Evolutionary conservation across 1,140 invertebrate genomes (phyloP).

Genomic region (Hyposmocoma kahamanoa): DNA sequence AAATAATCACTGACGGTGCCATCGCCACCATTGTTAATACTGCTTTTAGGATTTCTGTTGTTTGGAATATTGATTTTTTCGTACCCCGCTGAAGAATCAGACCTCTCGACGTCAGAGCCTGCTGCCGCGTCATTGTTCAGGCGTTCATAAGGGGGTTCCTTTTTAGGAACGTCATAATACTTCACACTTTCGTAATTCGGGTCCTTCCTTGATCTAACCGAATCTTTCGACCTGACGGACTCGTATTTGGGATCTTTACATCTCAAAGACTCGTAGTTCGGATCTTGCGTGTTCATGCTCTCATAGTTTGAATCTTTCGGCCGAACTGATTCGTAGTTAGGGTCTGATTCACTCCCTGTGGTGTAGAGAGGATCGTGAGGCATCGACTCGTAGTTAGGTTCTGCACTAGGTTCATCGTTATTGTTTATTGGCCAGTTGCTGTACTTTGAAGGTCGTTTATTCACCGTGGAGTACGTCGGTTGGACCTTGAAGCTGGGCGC

Average conservation of each 20-base stretch:
- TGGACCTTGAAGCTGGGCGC: constrained; percentile 57
- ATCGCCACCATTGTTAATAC: constrained; percentile 56
- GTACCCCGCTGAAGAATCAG: constrained; percentile 66
- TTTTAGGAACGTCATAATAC: constrained; percentile 69
- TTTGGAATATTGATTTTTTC: constrained; percentile 64
- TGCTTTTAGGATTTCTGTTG: constrained; percentile 49
- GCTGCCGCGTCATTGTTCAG: constrained; percentile 53
- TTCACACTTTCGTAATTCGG: constrained; percentile 75
- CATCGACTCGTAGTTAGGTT: constrained; percentile 82
- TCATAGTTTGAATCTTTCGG: constrained; percentile 70
- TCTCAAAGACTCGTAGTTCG: constrained; percentile 59
- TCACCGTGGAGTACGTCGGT: constrained; percentile 73
- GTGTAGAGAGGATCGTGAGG: constrained; percentile 77
- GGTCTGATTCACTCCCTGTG: constrained; percentile 81
- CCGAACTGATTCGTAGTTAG: constrained; percentile 82
- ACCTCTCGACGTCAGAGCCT: constrained; percentile 44
- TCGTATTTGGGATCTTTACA: constrained; percentile 81
- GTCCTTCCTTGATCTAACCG: constrained; percentile 64
- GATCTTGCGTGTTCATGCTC: constrained; percentile 43
- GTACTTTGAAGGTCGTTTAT: constrained; percentile 64
- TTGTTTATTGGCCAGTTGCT: constrained; percentile 56
- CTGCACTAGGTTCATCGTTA: constrained; percentile 49
- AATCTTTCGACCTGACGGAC: constrained; percentile 75
- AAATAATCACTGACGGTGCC: constrained; percentile 70
- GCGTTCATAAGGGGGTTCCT: constrained; percentile 73